These are phyloP conservation scores for Lacerta agilis DNA, from an alignment of 2,797 vertebrate species.

Conservation along the genomic window DNA sequence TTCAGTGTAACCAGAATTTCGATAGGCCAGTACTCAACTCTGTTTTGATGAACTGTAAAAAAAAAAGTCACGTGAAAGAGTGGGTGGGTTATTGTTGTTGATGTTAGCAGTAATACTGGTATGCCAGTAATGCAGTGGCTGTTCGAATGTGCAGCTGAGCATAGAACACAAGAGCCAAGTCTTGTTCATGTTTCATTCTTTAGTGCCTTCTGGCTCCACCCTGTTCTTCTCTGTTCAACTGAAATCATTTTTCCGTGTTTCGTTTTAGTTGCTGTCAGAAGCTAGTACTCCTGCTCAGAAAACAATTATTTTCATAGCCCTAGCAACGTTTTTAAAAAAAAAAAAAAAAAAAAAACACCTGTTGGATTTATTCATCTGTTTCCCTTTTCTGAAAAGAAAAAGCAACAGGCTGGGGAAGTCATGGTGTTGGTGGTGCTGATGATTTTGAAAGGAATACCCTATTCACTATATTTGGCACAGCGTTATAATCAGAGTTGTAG, in stretches of 20 bases:
- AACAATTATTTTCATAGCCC: slow-evolving; percentile 67
- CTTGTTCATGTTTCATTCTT: slow-evolving; percentile 53
- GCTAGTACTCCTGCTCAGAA: slow-evolving; percentile 63
- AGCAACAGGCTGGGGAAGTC: slow-evolving; percentile 25
- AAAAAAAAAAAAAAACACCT: background rate
- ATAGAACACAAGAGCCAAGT: slow-evolving; percentile 53
- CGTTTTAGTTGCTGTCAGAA: slow-evolving; percentile 60
- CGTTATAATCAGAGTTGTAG: slow-evolving; percentile 65
- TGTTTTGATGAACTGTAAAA: background rate
- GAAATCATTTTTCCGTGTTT: slow-evolving; percentile 81
- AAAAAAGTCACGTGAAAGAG: background rate
- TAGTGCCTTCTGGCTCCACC: slow-evolving; percentile 73
- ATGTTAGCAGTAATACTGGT: slow-evolving; percentile 16
- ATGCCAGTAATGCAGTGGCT: slow-evolving; percentile 35
- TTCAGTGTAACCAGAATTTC: background rate
- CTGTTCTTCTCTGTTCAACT: slow-evolving; percentile 72
- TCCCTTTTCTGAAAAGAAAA: background rate
- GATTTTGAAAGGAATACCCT: slow-evolving; percentile 15
- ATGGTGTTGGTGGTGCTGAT: slow-evolving; percentile 54
- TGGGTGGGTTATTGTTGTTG: slow-evolving; percentile 17
- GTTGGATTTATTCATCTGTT: slow-evolving; percentile 34
- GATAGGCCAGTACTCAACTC: background rate
- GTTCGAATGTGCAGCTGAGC: slow-evolving; percentile 48
- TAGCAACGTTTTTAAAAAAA: slow-evolving; percentile 44
- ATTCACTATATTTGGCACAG: slow-evolving; percentile 58